phyloP scores from a whole-genome alignment of 1,140 invertebrate genomes.

The Wiebesia pumilae region DNA sequence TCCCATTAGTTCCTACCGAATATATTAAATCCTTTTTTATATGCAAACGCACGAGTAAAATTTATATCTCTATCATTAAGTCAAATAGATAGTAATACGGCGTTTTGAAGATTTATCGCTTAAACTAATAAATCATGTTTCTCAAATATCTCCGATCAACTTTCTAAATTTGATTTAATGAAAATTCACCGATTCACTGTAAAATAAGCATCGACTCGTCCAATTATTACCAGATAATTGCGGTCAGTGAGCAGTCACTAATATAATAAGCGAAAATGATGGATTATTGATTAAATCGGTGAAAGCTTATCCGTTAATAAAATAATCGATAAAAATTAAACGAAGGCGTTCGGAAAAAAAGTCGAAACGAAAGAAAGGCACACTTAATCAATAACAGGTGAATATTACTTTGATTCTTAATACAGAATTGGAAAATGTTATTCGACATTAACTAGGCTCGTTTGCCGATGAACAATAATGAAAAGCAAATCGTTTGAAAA shows the following conservation, averaged over 20 bases:
- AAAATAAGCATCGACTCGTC: background rate
- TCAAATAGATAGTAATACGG: background rate
- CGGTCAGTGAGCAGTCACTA: background rate
- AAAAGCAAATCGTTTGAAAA: no score
- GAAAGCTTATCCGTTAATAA: background rate
- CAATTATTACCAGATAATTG: background rate
- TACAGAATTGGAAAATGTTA: no score
- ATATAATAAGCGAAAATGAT: background rate
- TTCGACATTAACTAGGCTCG: no score
- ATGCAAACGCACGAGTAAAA: background rate
- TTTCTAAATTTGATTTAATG: conserved; percentile 4
- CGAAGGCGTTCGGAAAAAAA: background rate
- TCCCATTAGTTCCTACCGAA: background rate
- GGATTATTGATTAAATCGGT: background rate
- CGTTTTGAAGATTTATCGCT: background rate
- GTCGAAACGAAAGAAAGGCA: background rate
- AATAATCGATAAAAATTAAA: background rate
- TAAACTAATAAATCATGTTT: background rate
- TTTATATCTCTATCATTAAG: background rate
- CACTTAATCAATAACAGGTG: no score
- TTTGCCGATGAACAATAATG: no score
- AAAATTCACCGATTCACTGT: background rate
- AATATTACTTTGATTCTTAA: no score
- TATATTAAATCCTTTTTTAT: background rate
- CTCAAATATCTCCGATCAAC: background rate